These are phyloP conservation scores for Drosophila emarginata DNA, from an alignment of 2,888 invertebrate species.

Conservation along the genomic window DNA sequence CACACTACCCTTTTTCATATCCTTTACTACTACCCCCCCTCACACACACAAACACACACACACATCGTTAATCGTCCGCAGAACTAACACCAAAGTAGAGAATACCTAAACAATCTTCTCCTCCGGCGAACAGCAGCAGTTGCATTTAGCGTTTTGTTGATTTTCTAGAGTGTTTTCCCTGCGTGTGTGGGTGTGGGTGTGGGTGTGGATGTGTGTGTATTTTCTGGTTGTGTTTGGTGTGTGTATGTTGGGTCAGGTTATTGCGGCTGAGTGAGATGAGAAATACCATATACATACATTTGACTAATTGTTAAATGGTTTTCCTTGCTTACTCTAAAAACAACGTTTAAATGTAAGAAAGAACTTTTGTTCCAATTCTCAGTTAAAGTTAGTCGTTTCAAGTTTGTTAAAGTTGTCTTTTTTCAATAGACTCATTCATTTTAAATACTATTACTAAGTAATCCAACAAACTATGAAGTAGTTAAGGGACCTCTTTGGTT, in stretches of 20 bases:
- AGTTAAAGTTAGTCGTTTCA: not conserved
- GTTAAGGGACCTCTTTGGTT: too few species aligned
- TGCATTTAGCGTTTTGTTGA: conserved; percentile 33
- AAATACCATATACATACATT: conserved; percentile 48
- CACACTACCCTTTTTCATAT: conserved; percentile 25
- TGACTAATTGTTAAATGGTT: conserved; percentile 58
- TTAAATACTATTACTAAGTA: too few species aligned
- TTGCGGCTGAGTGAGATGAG: conserved; percentile 34
- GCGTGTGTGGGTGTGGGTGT: not conserved
- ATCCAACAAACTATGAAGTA: too few species aligned
- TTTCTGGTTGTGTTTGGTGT: conserved; percentile 3
- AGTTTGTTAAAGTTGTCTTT: too few species aligned
- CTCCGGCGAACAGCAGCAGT: conserved; percentile 27
- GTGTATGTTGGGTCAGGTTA: conserved; percentile 1
- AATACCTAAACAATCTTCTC: conserved; percentile 2
- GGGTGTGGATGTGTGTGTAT: not conserved
- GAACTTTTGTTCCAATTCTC: too few species aligned
- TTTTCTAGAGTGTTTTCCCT: conserved; percentile 36
- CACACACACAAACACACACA: not conserved
- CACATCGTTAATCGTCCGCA: conserved; percentile 29
- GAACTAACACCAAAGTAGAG: conserved; percentile 1
- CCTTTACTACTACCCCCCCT: not conserved
- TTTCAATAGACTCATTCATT: too few species aligned
- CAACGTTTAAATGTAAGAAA: too few species aligned
- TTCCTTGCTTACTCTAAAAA: not conserved